A percentile compares a stretch with the other conserved stretches of the same genome.
Conservation (phyloP, 1,140 invertebrate genomes). For the Thaumatotibia leucotreta region DNA sequence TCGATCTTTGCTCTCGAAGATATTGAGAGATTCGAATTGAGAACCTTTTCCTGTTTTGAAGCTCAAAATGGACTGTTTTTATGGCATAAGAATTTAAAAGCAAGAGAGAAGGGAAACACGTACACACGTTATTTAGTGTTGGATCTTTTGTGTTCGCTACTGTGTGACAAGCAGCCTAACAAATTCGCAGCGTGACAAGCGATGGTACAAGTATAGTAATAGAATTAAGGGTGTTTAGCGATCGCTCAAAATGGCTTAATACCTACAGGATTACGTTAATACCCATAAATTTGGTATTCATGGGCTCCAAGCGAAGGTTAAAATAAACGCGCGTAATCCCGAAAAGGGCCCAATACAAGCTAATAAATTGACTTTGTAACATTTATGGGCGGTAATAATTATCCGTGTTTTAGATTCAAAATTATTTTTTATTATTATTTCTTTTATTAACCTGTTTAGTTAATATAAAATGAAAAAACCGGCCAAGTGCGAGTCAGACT, state of each 20-base stretch:
- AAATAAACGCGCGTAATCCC: not conserved
- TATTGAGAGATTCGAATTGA: too few species aligned
- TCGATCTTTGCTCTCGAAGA: not conserved
- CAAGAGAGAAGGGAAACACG: too few species aligned
- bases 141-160: not conserved
- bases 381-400: too few species aligned
- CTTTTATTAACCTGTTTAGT: too few species aligned
- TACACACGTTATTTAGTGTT: too few species aligned
- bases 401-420: too few species aligned
- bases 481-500: too few species aligned
- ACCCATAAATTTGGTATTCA: not conserved
- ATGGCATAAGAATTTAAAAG: too few species aligned
- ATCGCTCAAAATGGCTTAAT: not conserved
- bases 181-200: not conserved
- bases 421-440: too few species aligned
- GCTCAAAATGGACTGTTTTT: too few species aligned
- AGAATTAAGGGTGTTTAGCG: constrained; percentile 7
- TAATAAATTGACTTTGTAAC: not conserved
- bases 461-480: too few species aligned
- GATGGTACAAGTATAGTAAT: not conserved
- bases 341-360: not conserved
- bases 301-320: not conserved
- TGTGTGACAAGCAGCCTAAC: not conserved
- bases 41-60: too few species aligned
- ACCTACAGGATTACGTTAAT: not conserved